These are phyloP conservation scores for Tyrannus savana DNA, from an alignment of 2,113 vertebrate genomes.

Conservation along the genomic window DNA sequence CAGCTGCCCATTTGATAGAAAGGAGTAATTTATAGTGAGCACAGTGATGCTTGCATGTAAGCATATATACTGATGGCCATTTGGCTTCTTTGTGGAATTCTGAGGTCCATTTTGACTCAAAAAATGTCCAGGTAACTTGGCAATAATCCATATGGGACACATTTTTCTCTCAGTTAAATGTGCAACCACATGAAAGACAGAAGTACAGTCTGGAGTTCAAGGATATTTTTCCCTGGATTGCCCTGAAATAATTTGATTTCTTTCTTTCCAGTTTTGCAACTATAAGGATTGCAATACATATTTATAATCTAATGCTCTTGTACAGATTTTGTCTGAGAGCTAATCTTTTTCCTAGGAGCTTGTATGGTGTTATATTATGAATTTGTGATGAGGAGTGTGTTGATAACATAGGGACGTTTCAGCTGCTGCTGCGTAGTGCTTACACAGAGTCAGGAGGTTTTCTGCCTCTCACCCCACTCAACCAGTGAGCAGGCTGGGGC, in stretches of 20 bases:
- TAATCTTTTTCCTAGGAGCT: background rate
- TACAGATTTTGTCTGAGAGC: background rate
- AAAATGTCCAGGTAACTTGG: background rate
- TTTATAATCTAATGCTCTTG: background rate
- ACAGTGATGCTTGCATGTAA: background rate
- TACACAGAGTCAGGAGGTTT: background rate
- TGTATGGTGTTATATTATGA: background rate
- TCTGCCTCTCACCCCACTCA: background rate
- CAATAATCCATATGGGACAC: background rate
- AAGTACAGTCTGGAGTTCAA: background rate
- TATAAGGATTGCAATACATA: background rate
- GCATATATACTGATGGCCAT: background rate
- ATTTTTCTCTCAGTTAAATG: background rate
- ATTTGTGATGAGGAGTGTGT: background rate
- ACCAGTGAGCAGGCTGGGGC: accelerated
- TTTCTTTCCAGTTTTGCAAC: background rate
- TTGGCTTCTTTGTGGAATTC: background rate
- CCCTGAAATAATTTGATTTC: background rate
- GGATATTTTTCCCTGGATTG: background rate
- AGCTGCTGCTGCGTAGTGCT: background rate
- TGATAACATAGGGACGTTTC: background rate
- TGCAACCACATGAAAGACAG: background rate
- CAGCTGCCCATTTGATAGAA: background rate
- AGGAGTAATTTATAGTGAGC: background rate
- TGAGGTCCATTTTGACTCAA: background rate